These are phyloP conservation scores for Silurus meridionalis DNA, from an alignment of 2,113 vertebrate species.

Conservation along the genomic window DNA sequence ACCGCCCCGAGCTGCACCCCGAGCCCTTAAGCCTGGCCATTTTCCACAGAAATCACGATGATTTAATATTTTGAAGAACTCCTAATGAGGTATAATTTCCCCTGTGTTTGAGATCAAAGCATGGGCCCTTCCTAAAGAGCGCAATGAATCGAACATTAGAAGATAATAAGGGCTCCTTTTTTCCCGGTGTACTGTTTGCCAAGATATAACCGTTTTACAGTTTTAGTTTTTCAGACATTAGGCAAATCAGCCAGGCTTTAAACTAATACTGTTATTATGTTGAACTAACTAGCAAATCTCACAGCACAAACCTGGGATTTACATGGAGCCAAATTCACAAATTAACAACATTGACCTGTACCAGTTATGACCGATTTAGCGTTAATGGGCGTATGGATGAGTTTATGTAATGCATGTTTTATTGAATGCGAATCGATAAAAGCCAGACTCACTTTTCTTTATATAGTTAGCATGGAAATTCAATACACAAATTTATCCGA, in stretches of 20 bases:
- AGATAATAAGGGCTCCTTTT: background rate
- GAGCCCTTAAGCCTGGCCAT: constrained; percentile 4
- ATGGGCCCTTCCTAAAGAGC: constrained; percentile 3
- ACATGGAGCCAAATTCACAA: background rate
- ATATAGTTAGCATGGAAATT: background rate
- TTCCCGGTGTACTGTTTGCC: background rate
- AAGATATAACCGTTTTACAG: background rate
- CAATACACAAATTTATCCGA: background rate
- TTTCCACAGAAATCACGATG: background rate
- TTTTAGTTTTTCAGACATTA: constrained; percentile 1
- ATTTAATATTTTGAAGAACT: constrained; percentile 23
- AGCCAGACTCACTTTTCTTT: background rate
- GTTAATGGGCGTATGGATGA: background rate
- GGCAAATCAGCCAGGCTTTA: background rate
- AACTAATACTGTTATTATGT: background rate
- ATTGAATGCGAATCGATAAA: background rate
- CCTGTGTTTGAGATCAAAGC: constrained; percentile 6
- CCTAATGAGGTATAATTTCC: constrained; percentile 14
- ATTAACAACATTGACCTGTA: background rate
- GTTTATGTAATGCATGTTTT: background rate
- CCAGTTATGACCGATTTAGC: background rate
- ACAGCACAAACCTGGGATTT: background rate
- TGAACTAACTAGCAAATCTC: background rate
- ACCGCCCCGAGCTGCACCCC: background rate
- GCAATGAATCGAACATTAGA: background rate